Conservation (phyloP, 2,888 invertebrate species). For the Cephus sareptanus region DNA sequence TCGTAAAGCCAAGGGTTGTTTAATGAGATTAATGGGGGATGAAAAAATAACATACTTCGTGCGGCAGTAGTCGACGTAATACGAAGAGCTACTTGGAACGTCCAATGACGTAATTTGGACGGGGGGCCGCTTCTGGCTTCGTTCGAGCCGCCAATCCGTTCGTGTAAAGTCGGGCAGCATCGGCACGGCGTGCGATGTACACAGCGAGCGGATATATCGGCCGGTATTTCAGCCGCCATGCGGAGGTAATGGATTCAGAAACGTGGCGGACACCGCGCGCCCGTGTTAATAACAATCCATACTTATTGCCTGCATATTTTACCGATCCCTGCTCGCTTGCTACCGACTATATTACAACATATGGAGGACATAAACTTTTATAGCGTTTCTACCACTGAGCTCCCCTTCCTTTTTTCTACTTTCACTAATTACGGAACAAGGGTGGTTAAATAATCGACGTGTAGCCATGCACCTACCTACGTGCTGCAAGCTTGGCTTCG, state of each 20-base stretch:
- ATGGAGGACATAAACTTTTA: slow-evolving; percentile 67
- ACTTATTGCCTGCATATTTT: slow-evolving; percentile 67
- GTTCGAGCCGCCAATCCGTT: slow-evolving; percentile 59
- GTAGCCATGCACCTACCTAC: background rate
- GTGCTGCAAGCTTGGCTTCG: background rate
- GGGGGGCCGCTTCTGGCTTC: background rate
- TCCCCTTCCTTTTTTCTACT: slow-evolving; percentile 38
- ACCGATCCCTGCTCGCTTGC: slow-evolving; percentile 63
- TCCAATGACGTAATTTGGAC: background rate
- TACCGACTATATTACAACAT: slow-evolving; percentile 66
- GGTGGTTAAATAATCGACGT: slow-evolving; percentile 30
- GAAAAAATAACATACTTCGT: background rate
- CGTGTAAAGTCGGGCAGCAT: slow-evolving; percentile 32
- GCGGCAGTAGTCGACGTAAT: background rate
- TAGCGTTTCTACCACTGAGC: slow-evolving; percentile 60
- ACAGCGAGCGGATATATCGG: slow-evolving; percentile 64
- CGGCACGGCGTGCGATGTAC: slow-evolving; percentile 48
- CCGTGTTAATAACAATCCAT: slow-evolving; percentile 67
- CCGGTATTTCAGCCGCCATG: slow-evolving; percentile 67
- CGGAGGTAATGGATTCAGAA: slow-evolving; percentile 67
- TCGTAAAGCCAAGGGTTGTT: background rate
- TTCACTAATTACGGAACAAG: slow-evolving; percentile 50
- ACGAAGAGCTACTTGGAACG: background rate
- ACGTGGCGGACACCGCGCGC: slow-evolving; percentile 65
- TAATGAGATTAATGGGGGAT: background rate